phyloP scores from a whole-genome alignment of 1,140 invertebrate species.

The Drosophila lacteicornis region DNA sequence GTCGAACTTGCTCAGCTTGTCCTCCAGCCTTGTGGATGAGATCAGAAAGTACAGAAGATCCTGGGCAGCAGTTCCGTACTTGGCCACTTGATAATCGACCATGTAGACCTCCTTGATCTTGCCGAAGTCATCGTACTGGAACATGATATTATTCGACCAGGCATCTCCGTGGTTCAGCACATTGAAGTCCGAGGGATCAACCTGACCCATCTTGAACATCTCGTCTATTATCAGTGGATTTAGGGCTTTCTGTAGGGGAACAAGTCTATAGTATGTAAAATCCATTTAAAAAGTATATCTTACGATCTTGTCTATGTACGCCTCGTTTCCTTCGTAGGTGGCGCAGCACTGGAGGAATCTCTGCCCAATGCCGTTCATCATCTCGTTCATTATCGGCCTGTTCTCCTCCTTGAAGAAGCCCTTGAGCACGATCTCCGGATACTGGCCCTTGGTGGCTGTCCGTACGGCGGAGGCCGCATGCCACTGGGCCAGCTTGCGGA shows the following conservation, averaged over 20 bases:
- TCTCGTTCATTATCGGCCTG: slow-evolving; percentile 34
- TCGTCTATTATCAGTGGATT: slow-evolving; percentile 28
- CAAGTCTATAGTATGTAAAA: slow-evolving; percentile 1
- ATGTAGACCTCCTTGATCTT: slow-evolving; percentile 78
- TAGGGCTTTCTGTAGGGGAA: slow-evolving; percentile 31
- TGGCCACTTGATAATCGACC: slow-evolving; percentile 70
- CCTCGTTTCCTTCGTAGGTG: slow-evolving; percentile 50
- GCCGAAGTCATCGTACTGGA: slow-evolving; percentile 86
- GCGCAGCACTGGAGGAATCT: slow-evolving; percentile 47
- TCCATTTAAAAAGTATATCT: not conserved
- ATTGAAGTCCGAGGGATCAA: slow-evolving; percentile 86
- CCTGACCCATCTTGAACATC: slow-evolving; percentile 32
- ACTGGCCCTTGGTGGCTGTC: slow-evolving; percentile 85
- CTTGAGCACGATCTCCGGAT: slow-evolving; percentile 7
- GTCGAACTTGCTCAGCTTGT: slow-evolving; percentile 74
- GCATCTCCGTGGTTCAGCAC: slow-evolving; percentile 88
- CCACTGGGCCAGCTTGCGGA: slow-evolving; percentile 86
- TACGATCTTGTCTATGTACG: slow-evolving; percentile 65
- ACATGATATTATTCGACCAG: slow-evolving; percentile 87
- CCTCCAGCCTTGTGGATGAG: slow-evolving; percentile 68
- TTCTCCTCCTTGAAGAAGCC: slow-evolving; percentile 61
- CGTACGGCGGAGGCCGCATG: slow-evolving; percentile 85
- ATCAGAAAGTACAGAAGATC: slow-evolving; percentile 71
- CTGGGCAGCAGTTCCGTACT: slow-evolving; percentile 61
- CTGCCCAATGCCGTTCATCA: slow-evolving; percentile 33